Conservation (phyloP, 2,888 invertebrate genomes). For the Hermaeophaga mercurialis region DNA sequence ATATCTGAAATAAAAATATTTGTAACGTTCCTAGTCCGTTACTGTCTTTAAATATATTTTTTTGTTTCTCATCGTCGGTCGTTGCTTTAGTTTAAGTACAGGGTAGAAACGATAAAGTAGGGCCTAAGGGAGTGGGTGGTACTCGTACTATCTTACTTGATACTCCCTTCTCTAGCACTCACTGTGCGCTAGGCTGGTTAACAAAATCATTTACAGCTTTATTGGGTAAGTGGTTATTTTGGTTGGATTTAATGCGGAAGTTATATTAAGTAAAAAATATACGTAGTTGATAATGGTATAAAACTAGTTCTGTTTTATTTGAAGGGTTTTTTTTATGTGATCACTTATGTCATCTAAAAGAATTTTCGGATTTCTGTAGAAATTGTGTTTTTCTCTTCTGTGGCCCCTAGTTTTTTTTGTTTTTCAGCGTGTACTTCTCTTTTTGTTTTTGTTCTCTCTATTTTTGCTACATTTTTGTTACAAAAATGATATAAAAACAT, state of each 20-base stretch:
- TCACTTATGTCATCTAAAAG: too few species aligned
- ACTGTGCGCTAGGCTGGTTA: slow-evolving; percentile 6
- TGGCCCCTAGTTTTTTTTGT: slow-evolving; percentile 47
- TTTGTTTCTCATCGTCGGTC: slow-evolving; percentile 24
- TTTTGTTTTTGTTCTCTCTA: slow-evolving; percentile 47
- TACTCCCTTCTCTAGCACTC: slow-evolving; percentile 24
- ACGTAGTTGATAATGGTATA: too few species aligned
- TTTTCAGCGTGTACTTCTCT: slow-evolving; percentile 43
- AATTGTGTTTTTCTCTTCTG: slow-evolving; percentile 48
- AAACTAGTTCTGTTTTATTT: too few species aligned
- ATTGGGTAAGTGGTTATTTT: slow-evolving; percentile 1
- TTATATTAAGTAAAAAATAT: too few species aligned
- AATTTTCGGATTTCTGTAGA: slow-evolving; percentile 12
- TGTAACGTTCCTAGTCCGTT: neutral
- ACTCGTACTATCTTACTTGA: slow-evolving; percentile 26
- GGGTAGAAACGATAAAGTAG: slow-evolving; percentile 41
- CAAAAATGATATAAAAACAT: too few species aligned
- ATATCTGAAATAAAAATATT: too few species aligned
- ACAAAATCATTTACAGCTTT: slow-evolving; percentile 16
- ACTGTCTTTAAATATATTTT: neutral
- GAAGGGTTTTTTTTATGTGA: too few species aligned
- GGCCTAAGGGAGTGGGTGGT: slow-evolving; percentile 49
- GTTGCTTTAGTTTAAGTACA: slow-evolving; percentile 16
- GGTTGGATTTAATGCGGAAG: too few species aligned
- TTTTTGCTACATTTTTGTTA: slow-evolving; percentile 51